Evolutionary conservation across 35 echinoderm and acorn worm species (phyloP), one percentile per base, ranked within the genome.

Genomic region (Ophioderma brevispina): DNA sequence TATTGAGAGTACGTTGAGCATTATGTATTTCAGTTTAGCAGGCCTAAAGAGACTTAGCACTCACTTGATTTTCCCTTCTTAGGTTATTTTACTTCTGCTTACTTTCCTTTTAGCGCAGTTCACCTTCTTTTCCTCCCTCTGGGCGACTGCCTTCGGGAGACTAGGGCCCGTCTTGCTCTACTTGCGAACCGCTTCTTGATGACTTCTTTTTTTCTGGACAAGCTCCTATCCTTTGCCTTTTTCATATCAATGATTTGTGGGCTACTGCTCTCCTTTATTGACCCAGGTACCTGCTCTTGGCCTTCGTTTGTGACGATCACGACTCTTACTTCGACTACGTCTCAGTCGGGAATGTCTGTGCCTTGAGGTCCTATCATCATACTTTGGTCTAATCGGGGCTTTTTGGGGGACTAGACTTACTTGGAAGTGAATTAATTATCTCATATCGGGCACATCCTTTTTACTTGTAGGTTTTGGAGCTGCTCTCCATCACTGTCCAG

Each of bases 401-500:
- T 75, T 52, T 70, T 82, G n/a, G n/a, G n/a, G n/a, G n/a, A 37
- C 39, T 38, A 32, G 38, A 38, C 83, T 82, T 93, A 38, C 43
- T 56, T 8, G 92, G 84, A 37, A 37, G 63, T 31, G 39, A 80
- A 33, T 76, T 33, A 36, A 55, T 93, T 13, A 89, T 70, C 76
- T 85, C 70, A 43, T 77, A 31, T 78, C 41, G 25, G 82, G 49
- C 17, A 80, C 90, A 49, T 79, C 90, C 31, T 59, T 34, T 37
- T 75, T 49, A 28, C 33, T 32, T 18, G 18, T 34, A 31, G 14
- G 89, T 75, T 90, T 82, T 86, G 87, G 43, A 35, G 37, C 38
- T 77, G 84, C 89, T 23, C 83, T 40, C 40, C 85, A 41, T 98
- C 89, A 37, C 31, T 86, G 1, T 91, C 93, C 15, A 56, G 76